A percentile compares a stretch with the other conserved stretches of the same genome.
These are phyloP conservation scores for Aplocera efformata DNA, from an alignment of 2,888 invertebrate species.

Conservation along the genomic window DNA sequence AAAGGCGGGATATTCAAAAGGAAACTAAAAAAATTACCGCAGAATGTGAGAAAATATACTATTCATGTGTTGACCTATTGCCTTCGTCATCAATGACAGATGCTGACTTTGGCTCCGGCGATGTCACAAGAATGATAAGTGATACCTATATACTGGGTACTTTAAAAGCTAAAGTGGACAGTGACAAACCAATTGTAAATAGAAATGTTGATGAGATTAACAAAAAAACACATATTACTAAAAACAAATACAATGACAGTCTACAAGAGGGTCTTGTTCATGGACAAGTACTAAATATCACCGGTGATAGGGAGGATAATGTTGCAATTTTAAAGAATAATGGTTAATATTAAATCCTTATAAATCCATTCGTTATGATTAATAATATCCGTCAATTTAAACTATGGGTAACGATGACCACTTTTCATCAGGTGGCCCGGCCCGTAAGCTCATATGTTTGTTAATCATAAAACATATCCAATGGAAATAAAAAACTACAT, in stretches of 20 bases:
- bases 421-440: too few relatives aligned
- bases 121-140: constrained; percentile 48
- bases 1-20: constrained; percentile 33
- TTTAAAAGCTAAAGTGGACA: constrained; percentile 23
- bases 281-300: not conserved
- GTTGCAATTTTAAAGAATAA: not conserved
- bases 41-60: constrained; percentile 48
- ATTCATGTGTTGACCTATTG: constrained; percentile 64
- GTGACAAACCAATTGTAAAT: constrained; percentile 1
- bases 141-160: constrained; percentile 47
- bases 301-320: not conserved
- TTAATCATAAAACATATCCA: too few relatives aligned
- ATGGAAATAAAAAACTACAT: too few relatives aligned
- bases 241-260: not conserved
- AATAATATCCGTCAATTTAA: too few relatives aligned
- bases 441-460: too few relatives aligned
- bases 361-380: too few relatives aligned
- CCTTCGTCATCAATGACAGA: constrained; percentile 35
- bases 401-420: too few relatives aligned
- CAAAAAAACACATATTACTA: not conserved
- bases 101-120: constrained; percentile 37
- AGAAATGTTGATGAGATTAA: constrained; percentile 3
- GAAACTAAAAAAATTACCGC: constrained; percentile 5
- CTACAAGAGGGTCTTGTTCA: not conserved
- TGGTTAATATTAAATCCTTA: constrained; percentile 3